Base-by-base conservation (phyloP, 2,888 invertebrate species). In the Hirtodrosophila cameraria region DNA sequence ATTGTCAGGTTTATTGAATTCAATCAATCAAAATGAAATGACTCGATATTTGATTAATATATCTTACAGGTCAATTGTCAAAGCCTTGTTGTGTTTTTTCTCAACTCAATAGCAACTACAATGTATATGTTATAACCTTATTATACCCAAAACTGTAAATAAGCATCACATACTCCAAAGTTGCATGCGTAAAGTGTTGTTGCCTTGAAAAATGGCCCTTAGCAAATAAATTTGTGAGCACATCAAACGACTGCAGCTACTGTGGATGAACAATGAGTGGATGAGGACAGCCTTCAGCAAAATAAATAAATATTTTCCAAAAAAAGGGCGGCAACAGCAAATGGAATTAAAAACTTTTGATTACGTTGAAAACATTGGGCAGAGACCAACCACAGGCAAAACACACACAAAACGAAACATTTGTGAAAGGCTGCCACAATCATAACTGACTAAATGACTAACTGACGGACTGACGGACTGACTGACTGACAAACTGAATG, bases 261-360 rank as follows among this genome's bases (percentile, higher is more conserved):
- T 18, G 18, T 28, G 25, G n/a, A n/a, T 1, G 39, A 11, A 4
- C 15, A 0, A 15, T 5, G 13, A n/a, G 27, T 3, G 8, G 7
- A 3, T 2, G 9, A 25, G 33, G 31, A 12, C 20, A 12, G 16
- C 46, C 36, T 57, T 58, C 15, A 15, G 41, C 54, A 39, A 58
- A n/a, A 61, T 43, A 53, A 50, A 58, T 43, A 31, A 45, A 49
- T 46, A 66, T 52, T 53, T 45, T 15, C 11, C n/a, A 52, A 55
- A 59, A n/a, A 52, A 53, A 50, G 16, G 57, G 27, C 31, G 43
- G 18, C 18, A 18, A 5, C 35, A 31, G 45, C 39, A 72, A 78
- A 78, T 75, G 59, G 54, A 63, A 78, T 75, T 60, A 73, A 54
- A 62, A 78, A 73, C 61, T 75, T 78, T 81, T 82, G 75, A 78